Evolutionary conservation across 2,113 vertebrate genomes (phyloP).

Genomic region (Rhabdornis inornatus): DNA sequence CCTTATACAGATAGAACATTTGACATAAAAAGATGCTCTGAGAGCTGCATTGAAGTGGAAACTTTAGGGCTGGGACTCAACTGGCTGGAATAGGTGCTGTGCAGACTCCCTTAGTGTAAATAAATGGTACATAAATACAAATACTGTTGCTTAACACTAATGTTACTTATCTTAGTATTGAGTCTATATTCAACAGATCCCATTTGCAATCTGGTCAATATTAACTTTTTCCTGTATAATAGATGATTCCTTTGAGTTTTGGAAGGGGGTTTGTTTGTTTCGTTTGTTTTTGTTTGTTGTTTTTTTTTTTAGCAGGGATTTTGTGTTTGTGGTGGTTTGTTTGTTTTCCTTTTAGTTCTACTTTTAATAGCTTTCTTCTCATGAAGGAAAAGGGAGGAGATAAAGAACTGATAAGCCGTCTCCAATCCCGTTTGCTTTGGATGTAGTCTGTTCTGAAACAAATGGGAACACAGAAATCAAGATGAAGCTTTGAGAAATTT

Average conservation of each 20-base stretch:
- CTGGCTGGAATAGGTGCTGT: neutral
- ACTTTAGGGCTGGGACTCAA: neutral
- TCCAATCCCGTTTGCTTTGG: neutral
- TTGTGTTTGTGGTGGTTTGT: neutral
- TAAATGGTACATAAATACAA: neutral
- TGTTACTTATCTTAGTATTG: neutral
- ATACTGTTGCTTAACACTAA: neutral
- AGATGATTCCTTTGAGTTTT: neutral
- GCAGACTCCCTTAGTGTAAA: neutral
- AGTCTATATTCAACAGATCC: neutral
- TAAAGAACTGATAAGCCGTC: neutral
- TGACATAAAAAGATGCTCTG: constrained; percentile 42
- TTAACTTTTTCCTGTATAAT: neutral
- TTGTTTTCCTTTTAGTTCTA: neutral
- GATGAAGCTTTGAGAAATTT: neutral
- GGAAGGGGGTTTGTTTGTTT: neutral
- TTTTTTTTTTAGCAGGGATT: neutral
- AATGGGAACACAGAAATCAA: neutral
- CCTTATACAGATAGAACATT: neutral
- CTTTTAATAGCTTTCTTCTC: neutral
- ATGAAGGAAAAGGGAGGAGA: neutral
- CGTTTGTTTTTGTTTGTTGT: neutral
- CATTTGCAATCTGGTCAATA: neutral
- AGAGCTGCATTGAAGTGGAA: neutral
- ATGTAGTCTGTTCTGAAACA: neutral